Percentiles rank a stretch among this genome's conserved stretches.
phyloP scores from a whole-genome alignment of 2,797 vertebrate species.

The Sylvilagus floridanus region DNA sequence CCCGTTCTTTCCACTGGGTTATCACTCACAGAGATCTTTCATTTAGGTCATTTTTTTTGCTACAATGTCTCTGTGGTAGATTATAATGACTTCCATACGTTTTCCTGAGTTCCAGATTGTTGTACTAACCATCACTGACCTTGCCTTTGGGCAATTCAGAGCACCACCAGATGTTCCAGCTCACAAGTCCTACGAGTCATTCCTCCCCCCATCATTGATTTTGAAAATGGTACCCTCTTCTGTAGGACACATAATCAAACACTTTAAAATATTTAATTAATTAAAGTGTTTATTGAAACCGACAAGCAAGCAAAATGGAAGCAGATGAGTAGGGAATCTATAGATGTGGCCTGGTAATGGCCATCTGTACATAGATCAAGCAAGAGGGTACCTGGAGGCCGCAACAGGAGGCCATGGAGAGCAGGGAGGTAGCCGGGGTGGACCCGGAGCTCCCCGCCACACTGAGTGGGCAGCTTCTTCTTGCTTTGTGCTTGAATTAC shows the following conservation, averaged over 20 bases:
- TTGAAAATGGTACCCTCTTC: slow-evolving; percentile 58
- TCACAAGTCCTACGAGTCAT: slow-evolving; percentile 27
- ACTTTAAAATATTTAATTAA: slow-evolving; percentile 70
- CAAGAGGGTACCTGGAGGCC: not conserved
- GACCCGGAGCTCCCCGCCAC: not conserved
- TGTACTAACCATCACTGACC: not conserved
- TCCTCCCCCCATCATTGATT: slow-evolving; percentile 21
- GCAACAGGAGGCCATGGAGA: not conserved
- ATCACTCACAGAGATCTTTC: no score
- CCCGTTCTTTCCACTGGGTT: no score
- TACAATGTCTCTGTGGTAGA: not conserved
- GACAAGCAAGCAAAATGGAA: slow-evolving; percentile 23
- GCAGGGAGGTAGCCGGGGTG: not conserved
- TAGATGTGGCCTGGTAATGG: not conserved
- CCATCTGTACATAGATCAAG: not conserved
- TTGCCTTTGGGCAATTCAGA: not conserved
- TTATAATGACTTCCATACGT: not conserved
- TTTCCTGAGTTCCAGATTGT: not conserved
- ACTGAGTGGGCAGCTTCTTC: not conserved
- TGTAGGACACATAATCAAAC: not conserved
- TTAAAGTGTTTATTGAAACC: slow-evolving; percentile 68
- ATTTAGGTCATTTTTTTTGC: no score
- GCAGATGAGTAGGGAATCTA: slow-evolving; percentile 45
- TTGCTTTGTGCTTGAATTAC: not conserved
- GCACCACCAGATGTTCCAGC: slow-evolving; percentile 44